Base-by-base conservation (phyloP, 2,888 invertebrate species). In the Meghimatium bilineatum region DNA sequence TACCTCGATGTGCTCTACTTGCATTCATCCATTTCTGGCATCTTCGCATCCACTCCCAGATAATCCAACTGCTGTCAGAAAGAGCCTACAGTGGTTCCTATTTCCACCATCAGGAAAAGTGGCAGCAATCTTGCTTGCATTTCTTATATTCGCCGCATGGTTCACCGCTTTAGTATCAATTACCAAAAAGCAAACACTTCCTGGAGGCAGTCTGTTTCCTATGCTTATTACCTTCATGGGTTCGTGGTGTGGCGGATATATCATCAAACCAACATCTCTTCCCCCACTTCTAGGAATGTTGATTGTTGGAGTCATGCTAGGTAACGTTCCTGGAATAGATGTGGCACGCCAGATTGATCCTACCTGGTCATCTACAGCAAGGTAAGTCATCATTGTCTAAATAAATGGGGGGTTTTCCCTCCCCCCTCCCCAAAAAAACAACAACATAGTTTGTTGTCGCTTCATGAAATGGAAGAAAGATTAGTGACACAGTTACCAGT, bases 251-350 rank as follows among this genome's bases (percentile, higher is more conserved):
- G 91, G 91, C 32, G 92, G 93, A 29, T 91, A 90, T 84, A 67
- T 90, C 32, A 88, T 91, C 36, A 86, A 88, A 34, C 87, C 89
- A 32, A 83, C 92, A 23, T 88, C 85, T 38, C 89, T 93, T 60
- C 93, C 93, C n/a, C 91, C 92, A 2, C 81, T 92, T 26, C 84
- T 91, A 66, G 91, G 93, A 49, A 93, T 93, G 93, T 87, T 93
- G 52, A 86, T 93, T 23, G 89, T 91, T 80, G 93, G 93, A 0
- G 90, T 89, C 66, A 38, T 91, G 29, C 87, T 93, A 26, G 87
- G 90, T 36, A 93, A 93, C 88, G 89, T 93, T 17, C 93, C 93
- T 8, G 84, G 85, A 3, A 88, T 93, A n/a, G 89, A 91, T 80
- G 88, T 93, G 26, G 92, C 91, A 17, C 89, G 90, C 8, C 85